Percentiles rank a stretch among this genome's conserved stretches.
phyloP scores from a whole-genome alignment of 2,113 vertebrate species.

The Albula goreensis region DNA sequence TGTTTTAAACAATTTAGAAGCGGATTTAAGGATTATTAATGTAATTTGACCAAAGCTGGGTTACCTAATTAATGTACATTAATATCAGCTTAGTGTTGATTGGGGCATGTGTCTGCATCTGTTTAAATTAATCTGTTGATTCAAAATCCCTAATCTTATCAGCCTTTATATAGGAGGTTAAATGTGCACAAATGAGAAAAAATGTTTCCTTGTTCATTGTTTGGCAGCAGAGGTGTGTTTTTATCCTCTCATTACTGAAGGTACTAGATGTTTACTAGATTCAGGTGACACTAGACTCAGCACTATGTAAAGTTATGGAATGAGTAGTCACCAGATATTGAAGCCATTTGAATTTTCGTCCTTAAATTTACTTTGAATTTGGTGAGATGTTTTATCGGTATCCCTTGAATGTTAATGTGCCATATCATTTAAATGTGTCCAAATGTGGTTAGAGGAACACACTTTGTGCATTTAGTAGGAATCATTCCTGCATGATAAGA shows the following conservation, averaged over 20 bases:
- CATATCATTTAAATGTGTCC: too few species aligned
- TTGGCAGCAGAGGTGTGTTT: background rate
- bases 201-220: background rate
- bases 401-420: too few species aligned
- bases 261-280: too few species aligned
- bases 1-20: background rate
- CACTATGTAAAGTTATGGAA: too few species aligned
- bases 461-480: too few species aligned
- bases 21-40: constrained; percentile 7
- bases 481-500: too few species aligned
- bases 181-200: background rate
- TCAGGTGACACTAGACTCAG: too few species aligned
- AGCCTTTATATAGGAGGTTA: background rate
- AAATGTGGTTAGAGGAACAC: too few species aligned
- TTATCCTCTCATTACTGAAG: background rate
- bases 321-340: too few species aligned
- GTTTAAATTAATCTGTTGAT: background rate
- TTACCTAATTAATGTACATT: background rate
- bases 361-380: too few species aligned
- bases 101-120: constrained; percentile 44
- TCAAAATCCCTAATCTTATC: background rate
- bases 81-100: constrained; percentile 35
- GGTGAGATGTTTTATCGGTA: too few species aligned
- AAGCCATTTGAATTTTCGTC: too few species aligned
- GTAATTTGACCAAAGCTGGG: background rate